These are phyloP conservation scores for Trachymyrmex septentrionalis DNA, from an alignment of 1,140 invertebrate genomes.

Conservation along the genomic window DNA sequence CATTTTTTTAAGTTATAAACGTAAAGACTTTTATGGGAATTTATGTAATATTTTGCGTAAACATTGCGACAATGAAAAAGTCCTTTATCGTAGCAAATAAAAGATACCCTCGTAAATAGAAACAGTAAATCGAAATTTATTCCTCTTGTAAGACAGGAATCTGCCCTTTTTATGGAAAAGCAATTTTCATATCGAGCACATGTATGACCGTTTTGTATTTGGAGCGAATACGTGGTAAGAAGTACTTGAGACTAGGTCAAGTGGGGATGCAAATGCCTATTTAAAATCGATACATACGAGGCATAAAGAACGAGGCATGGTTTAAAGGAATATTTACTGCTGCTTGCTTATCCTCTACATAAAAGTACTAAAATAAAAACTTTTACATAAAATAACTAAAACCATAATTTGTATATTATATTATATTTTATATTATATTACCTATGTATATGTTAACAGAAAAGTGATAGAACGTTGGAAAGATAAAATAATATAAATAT, in stretches of 20 bases:
- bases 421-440: not conserved
- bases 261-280: slow-evolving; percentile 40
- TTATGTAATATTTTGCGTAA: not conserved
- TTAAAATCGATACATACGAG: slow-evolving; percentile 34
- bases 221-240: slow-evolving; percentile 28
- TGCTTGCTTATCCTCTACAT: not conserved
- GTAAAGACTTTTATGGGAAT: not conserved
- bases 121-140: slow-evolving; percentile 50
- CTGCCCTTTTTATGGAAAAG: slow-evolving; percentile 28
- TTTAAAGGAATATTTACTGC: slow-evolving; percentile 34
- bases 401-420: not conserved
- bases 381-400: not conserved
- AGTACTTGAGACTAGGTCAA: slow-evolving; percentile 46
- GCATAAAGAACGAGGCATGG: slow-evolving; percentile 27
- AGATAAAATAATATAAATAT: not conserved
- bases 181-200: slow-evolving; percentile 46
- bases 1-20: not conserved
- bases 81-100: slow-evolving; percentile 19
- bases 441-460: not conserved
- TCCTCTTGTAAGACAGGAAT: not conserved
- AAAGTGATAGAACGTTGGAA: not conserved
- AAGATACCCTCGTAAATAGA: slow-evolving; percentile 30
- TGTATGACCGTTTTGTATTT: slow-evolving; percentile 42
- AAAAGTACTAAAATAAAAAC: not conserved
- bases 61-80: not conserved